Conservation (phyloP, 1,140 invertebrate genomes). For the Mactra quadrangularis region DNA sequence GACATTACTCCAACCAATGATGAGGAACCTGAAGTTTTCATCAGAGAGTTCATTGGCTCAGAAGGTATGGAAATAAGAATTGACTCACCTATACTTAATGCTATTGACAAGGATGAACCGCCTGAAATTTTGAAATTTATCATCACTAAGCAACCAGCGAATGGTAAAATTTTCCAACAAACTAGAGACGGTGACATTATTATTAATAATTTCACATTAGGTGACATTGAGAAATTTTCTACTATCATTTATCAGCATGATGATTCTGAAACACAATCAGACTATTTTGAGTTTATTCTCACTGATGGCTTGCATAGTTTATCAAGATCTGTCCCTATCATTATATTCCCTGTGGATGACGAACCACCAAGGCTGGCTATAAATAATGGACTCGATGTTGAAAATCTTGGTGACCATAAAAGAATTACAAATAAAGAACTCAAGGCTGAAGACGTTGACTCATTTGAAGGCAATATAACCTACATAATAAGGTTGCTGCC, state of each 20-base stretch:
- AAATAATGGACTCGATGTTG: conserved; percentile 83
- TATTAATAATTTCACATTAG: conserved; percentile 80
- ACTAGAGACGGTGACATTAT: conserved; percentile 70
- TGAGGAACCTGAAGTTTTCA: conserved; percentile 82
- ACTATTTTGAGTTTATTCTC: conserved; percentile 81
- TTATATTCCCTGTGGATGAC: conserved; percentile 83
- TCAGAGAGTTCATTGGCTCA: conserved; percentile 82
- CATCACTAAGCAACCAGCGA: conserved; percentile 78
- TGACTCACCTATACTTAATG: conserved; percentile 83
- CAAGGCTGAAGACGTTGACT: conserved; percentile 83
- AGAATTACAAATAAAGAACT: conserved; percentile 80
- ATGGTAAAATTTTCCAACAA: conserved; percentile 82
- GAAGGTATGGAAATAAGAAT: conserved; percentile 83
- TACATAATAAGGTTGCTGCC: conserved; percentile 81
- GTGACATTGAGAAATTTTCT: conserved; percentile 79
- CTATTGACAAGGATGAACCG: conserved; percentile 83
- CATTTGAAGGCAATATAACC: conserved; percentile 77
- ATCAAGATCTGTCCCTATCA: conserved; percentile 80
- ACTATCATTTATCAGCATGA: conserved; percentile 84
- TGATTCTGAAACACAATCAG: conserved; percentile 82
- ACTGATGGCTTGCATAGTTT: conserved; percentile 82
- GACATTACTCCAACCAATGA: conserved; percentile 83
- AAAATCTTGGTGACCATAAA: conserved; percentile 80
- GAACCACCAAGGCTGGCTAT: conserved; percentile 83
- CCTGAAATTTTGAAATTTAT: conserved; percentile 79